Base-by-base conservation (phyloP, 2,888 invertebrate genomes). In the Rhyacophila evoluta region DNA sequence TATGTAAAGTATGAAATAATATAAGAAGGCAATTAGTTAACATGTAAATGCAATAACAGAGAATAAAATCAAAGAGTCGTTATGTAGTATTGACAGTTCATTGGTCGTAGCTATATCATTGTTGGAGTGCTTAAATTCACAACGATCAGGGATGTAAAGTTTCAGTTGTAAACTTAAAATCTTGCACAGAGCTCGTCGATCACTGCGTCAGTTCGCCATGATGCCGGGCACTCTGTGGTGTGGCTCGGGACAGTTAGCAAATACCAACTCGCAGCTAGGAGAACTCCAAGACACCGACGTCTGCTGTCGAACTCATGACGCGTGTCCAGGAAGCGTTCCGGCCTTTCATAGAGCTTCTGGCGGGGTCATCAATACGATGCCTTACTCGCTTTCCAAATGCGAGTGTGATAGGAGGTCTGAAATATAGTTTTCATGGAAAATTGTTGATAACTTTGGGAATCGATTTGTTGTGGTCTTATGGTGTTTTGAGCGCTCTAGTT, bases 171-270 rank as follows among this genome's bases (percentile, higher is more conserved):
- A 41, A 41, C 12, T 25, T 55, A 19, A 55, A 55, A 55, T 55
- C 12, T 55, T 55, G 55, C 25, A 55, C 55, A 55, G 55, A 55
- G 19, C 10, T 15, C 15, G 69, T 15, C 85, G 89, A 81, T 89
- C 88, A 55, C 83, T 89, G 82, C 87, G 89, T 84, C 89, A 90
- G 85, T 88, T 90, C 87, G 88, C 92, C 85, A 91, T 92, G 84
- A 85, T 91, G 76, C 93, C 93, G 1, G 93, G 93, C 75, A 93
- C 93, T 11, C 92, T 93, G 84, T 95, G 95, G 95, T 95, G 95
- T 87, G 95, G 95, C 5, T 87, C 90, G 84, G 86, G 92, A 86
- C 85, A 92, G 88, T 84, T 89, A 85, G 85, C 94, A 88, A 83
- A 88, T 75, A 87, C 87, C 67, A 93, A 92, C 86, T 89, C 89